Conservation (phyloP, 2,888 invertebrate species). For the Tetragnatha montana region DNA sequence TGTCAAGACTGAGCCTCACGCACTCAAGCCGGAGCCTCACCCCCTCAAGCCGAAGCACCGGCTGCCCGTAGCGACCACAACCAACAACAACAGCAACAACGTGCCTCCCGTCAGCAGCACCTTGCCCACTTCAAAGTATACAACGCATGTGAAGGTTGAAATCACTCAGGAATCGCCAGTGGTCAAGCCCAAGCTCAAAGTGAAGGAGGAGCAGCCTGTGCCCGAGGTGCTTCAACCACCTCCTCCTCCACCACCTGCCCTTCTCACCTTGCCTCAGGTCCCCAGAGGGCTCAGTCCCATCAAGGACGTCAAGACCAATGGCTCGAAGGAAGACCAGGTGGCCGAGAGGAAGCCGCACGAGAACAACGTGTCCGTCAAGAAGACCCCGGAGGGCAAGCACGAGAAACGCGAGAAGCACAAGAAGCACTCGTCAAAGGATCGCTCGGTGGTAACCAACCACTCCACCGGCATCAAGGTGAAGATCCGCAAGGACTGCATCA, state of each 20-base stretch:
- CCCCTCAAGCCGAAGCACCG: not conserved
- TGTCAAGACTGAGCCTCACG: not conserved
- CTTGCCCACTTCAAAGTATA: not conserved
- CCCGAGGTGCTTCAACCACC: not conserved
- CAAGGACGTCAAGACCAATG: constrained; percentile 28
- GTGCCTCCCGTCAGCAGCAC: too few relatives aligned
- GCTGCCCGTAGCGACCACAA: not conserved
- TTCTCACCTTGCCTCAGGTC: constrained; percentile 5
- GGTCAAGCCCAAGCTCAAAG: not conserved
- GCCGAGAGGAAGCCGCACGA: not conserved
- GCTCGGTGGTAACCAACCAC: constrained; percentile 8
- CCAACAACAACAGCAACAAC: not conserved
- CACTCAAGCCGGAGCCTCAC: not conserved
- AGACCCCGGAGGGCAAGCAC: constrained; percentile 32
- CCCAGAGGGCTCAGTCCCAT: not conserved
- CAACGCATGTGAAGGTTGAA: not conserved
- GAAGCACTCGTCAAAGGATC: constrained; percentile 47
- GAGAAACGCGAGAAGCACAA: constrained; percentile 60
- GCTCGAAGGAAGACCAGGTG: constrained; percentile 21
- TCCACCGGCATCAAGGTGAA: constrained; percentile 59
- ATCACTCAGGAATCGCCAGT: too few relatives aligned
- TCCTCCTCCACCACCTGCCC: not conserved
- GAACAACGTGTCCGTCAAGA: not conserved
- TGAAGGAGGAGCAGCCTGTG: not conserved
- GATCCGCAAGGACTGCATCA: constrained; percentile 64